Evolutionary conservation across 2,113 vertebrate genomes (phyloP), one percentile per base, ranked within the genome.

Genomic region (Siniperca chuatsi): DNA sequence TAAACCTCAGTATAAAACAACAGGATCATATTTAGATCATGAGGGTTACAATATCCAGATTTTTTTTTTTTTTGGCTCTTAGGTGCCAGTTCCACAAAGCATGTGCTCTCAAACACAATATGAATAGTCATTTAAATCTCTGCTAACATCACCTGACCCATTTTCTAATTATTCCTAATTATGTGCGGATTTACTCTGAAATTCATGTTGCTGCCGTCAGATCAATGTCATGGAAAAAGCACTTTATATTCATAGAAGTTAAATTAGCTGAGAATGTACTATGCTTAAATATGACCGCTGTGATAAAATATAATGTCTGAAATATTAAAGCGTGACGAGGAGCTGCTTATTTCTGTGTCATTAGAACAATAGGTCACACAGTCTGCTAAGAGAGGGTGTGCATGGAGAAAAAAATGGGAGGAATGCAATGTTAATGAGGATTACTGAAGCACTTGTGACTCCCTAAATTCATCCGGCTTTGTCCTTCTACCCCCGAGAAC

Each of bases 391-490:
- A 82, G 37, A 73, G 20, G 33, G 50, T 48, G 58, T 21, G 58
- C 60, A 65, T 79, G 50, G 52, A 37, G 67, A 40, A 33, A 69
- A 79, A 90, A 88, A 92, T 77, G 72, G 78, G 67, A 92, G 94
- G 93, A 95, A 96, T 95, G 92, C 81, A 86, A 80, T 64, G 35
- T 86, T 94, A 93, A 93, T 91, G 75, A 92, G 95, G 95, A 95
- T 95, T 95, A 95, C 13, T 77, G 75, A 77, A 75, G 70, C 78
- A 65, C 95, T 94, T 94, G 95, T 95, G 95, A 95, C 94, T 95
- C 89, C 77, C 81, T 94, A 94, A 93, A 89, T 95, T 96, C 79
- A 94, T 95, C 94, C 93, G 87, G 94, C 87, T 95, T 95, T 93
- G 91, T 87, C 89, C 78, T 73, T 61, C 71, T 20, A 46, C 40